Conservation (phyloP, 2,888 invertebrate genomes). For the Neoaliturus tenellus region DNA sequence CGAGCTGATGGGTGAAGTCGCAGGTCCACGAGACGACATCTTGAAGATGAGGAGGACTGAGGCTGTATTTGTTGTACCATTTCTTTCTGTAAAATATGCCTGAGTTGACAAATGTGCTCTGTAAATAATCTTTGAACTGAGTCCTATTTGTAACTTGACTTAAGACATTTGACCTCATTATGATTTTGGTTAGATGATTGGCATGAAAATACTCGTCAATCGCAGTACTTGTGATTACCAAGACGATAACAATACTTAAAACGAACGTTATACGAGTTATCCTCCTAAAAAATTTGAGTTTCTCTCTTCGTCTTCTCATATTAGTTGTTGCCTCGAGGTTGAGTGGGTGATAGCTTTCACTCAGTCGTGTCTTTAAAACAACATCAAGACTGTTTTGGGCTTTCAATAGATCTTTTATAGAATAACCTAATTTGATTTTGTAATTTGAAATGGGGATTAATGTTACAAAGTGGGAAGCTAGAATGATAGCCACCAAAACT, state of each 20-base stretch:
- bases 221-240: background rate
- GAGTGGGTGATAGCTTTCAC: background rate
- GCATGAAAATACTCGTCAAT: background rate
- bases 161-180: background rate
- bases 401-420: background rate
- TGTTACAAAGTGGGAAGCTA: background rate
- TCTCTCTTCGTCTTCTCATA: background rate
- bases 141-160: background rate
- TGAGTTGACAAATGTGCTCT: background rate
- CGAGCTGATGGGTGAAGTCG: background rate
- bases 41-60: background rate
- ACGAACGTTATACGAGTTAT: background rate
- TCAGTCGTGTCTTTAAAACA: background rate
- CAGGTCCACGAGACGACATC: background rate
- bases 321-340: background rate
- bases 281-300: background rate
- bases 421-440: background rate
- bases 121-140: background rate
- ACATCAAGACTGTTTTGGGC: background rate
- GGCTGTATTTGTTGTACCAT: background rate
- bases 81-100: background rate
- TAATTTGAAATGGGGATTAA: background rate
- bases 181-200: background rate
- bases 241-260: background rate
- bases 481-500: background rate